Base-by-base conservation (phyloP, 2,888 invertebrate species). In the Apotomis capreana region DNA sequence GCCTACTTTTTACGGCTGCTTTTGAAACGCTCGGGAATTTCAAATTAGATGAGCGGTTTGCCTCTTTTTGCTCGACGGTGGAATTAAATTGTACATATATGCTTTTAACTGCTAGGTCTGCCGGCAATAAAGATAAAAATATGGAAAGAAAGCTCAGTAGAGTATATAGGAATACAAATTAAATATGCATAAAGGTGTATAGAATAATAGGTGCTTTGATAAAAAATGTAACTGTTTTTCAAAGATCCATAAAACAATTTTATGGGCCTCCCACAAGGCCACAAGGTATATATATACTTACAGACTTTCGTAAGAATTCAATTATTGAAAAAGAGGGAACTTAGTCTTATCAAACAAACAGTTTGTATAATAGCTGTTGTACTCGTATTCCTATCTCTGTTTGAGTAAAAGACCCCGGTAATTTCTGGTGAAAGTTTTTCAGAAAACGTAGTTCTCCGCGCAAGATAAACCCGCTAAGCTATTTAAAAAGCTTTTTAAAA, bases 401-500 rank as follows among this genome's bases (percentile, higher is more conserved):
- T 26, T 26, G 2, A 26, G 26, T 3, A 10, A 49, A 8, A 3
- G 5, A 49, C 3, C 49, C 10, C 0, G 49, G 49, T 4, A 15
- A 46, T 13, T 46, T 46, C 26, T 54, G 5, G 5, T 12, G 1
- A 64, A 55, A 4, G 15, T 26, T 54, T 54, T 64, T 8, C 12
- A 61, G 49, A 49, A 64, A 64, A 40, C 26, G 44, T 5, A 44
- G 26, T 57, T 65, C 37, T n/a, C 5, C n/a, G 26, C 37, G 36
- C 37, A 5, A 58, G 6, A 37, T n/a, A 58, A 37, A 37, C 40
- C 15, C 51, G 46, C 55, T 36, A 57, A 26, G 46, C 57, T 46
- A 55, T 64, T 26, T 65, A 46, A 65, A 65, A 51, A 57, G 46
- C 65, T 46, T 26, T 57, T 57, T 64, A 46, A 55, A 65, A 65